Conservation (phyloP, 2,888 invertebrate genomes). For the Bellardia pandia region DNA sequence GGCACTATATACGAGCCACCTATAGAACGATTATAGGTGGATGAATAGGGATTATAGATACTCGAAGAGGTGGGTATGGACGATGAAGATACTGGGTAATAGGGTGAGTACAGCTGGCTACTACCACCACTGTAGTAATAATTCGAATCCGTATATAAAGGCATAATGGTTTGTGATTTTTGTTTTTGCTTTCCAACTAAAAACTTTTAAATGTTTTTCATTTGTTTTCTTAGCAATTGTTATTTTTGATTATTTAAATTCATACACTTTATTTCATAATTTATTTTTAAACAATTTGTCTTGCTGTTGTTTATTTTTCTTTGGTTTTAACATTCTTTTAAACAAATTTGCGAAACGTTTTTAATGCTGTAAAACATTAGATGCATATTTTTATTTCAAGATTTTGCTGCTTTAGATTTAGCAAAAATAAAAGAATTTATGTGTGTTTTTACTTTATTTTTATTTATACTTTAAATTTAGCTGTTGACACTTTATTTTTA, state of each 20-base stretch:
- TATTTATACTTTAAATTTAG: slow-evolving; percentile 42
- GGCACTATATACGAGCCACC: slow-evolving; percentile 81
- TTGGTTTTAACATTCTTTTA: slow-evolving; percentile 54
- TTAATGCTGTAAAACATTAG: background rate
- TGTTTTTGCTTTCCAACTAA: slow-evolving; percentile 15
- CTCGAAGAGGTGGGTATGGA: slow-evolving; percentile 82
- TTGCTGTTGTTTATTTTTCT: slow-evolving; percentile 44
- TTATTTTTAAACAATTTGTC: slow-evolving; percentile 47
- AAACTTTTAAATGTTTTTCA: slow-evolving; percentile 20
- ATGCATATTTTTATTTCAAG: background rate
- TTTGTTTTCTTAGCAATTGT: slow-evolving; percentile 10
- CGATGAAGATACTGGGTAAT: slow-evolving; percentile 84
- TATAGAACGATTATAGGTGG: slow-evolving; percentile 86
- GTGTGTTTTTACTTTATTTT: slow-evolving; percentile 20
- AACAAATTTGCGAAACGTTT: slow-evolving; percentile 1
- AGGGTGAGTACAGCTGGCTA: slow-evolving; percentile 85
- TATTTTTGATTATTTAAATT: slow-evolving; percentile 16
- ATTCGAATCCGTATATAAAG: slow-evolving; percentile 88
- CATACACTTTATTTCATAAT: slow-evolving; percentile 51
- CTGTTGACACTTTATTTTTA: slow-evolving; percentile 58
- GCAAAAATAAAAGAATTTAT: background rate
- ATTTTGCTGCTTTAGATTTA: slow-evolving; percentile 6
- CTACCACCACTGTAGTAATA: slow-evolving; percentile 84
- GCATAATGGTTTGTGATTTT: slow-evolving; percentile 84
- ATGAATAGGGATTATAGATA: slow-evolving; percentile 85